Percentiles rank a stretch among this genome's conserved stretches.
phyloP scores from a whole-genome alignment of 2,113 vertebrate species.

The Heterotis niloticus region DNA sequence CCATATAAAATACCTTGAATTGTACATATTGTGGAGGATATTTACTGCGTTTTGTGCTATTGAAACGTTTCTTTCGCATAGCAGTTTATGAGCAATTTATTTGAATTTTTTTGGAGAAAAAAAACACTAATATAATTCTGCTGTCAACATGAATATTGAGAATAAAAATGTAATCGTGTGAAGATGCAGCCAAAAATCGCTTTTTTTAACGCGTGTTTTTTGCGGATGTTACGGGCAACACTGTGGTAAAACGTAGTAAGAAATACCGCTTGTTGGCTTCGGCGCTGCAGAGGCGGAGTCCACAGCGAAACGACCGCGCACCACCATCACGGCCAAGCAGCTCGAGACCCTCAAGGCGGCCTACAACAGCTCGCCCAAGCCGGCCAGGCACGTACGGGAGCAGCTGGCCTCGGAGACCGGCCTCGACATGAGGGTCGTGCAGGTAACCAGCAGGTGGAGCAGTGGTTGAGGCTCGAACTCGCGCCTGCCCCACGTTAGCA shows the following conservation, averaged over 20 bases:
- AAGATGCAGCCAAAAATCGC: not conserved
- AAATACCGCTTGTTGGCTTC: no score
- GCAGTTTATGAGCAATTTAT: no score
- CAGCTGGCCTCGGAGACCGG: slow-evolving; percentile 94
- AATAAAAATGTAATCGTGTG: not conserved
- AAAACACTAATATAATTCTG: not conserved
- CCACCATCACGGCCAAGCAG: slow-evolving; percentile 96
- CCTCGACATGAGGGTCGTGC: slow-evolving; percentile 94
- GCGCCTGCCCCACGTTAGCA: no score
- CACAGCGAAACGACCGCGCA: slow-evolving; percentile 90
- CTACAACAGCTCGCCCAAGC: slow-evolving; percentile 95
- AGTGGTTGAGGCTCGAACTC: no score
- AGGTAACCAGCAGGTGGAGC: slow-evolving; percentile 62
- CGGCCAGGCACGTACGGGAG: slow-evolving; percentile 89
- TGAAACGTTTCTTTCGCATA: no score
- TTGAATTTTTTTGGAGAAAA: no score
- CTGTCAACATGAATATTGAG: not conserved
- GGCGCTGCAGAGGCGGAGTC: slow-evolving; percentile 83
- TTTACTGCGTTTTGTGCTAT: no score
- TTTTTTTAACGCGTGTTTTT: not conserved
- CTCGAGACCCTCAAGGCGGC: slow-evolving; percentile 94
- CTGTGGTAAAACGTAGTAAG: no score
- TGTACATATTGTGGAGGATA: no score
- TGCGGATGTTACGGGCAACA: no score
- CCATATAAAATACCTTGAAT: no score